These are phyloP conservation scores for Ferrisia virgata DNA, from an alignment of 2,888 invertebrate species.

Conservation along the genomic window DNA sequence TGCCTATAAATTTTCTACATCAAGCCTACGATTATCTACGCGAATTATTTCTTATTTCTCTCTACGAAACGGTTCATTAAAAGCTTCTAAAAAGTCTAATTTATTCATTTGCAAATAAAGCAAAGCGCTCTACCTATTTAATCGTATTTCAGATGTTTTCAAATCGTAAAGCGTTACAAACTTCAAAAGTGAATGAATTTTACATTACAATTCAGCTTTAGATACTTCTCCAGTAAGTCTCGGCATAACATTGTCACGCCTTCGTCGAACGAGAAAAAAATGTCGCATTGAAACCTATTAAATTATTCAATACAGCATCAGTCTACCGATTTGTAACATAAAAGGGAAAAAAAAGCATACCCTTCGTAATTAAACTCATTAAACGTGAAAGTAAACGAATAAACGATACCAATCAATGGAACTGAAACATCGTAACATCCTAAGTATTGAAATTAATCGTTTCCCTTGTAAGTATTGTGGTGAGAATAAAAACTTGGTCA, in stretches of 20 bases:
- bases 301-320: constrained; percentile 13
- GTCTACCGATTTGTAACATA: neutral
- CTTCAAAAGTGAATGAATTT: constrained; percentile 4
- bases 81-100: neutral
- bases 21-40: neutral
- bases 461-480: neutral
- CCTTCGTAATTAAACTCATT: neutral
- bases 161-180: neutral
- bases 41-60: neutral
- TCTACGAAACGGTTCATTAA: neutral
- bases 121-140: neutral
- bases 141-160: neutral
- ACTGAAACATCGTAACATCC: neutral
- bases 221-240: neutral
- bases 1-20: neutral
- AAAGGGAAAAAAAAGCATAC: neutral
- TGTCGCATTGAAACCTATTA: neutral
- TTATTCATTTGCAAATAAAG: neutral
- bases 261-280: neutral
- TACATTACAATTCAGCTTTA: neutral
- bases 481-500: neutral
- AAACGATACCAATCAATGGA: constrained; percentile 4
- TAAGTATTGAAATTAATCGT: neutral
- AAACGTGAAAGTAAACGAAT: neutral
- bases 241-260: neutral